phyloP scores from a whole-genome alignment of 2,888 invertebrate genomes.

The Brenthis daphne region DNA sequence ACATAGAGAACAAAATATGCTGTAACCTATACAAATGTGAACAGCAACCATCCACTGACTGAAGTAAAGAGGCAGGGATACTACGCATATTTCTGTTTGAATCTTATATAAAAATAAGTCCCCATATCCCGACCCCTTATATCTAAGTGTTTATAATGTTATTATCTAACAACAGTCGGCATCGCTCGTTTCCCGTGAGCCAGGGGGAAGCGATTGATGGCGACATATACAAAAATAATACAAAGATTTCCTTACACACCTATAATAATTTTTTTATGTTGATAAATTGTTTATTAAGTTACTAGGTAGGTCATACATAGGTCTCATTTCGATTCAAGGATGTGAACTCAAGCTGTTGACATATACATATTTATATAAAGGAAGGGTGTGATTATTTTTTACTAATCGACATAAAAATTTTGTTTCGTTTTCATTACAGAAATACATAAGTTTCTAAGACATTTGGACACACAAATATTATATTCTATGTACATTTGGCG shows the following conservation, averaged over 20 bases:
- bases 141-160: conserved; percentile 43
- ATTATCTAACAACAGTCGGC: conserved; percentile 49
- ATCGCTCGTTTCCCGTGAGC: conserved; percentile 58
- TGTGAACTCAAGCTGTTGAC: conserved; percentile 5
- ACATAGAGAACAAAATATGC: conserved; percentile 24
- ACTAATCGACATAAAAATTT: conserved; percentile 3
- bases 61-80: conserved; percentile 42
- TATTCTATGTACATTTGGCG: conserved; percentile 18
- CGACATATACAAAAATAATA: conserved; percentile 62
- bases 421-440: conserved; percentile 9
- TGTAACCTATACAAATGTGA: conserved; percentile 14
- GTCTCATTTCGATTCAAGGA: neutral
- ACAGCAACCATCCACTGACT: conserved; percentile 40
- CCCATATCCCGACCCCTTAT: conserved; percentile 45
- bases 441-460: conserved; percentile 17
- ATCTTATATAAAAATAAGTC: conserved; percentile 41
- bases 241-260: conserved; percentile 40
- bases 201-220: conserved; percentile 51
- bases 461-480: conserved; percentile 21
- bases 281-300: conserved; percentile 23
- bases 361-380: conserved; percentile 12
- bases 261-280: conserved; percentile 25
- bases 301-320: neutral
- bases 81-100: conserved; percentile 32
- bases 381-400: conserved; percentile 4